A percentile compares a stretch with the other conserved stretches of the same genome.
phyloP scores from a whole-genome alignment of 2,113 vertebrate species.

The Myxocyprinus asiaticus region DNA sequence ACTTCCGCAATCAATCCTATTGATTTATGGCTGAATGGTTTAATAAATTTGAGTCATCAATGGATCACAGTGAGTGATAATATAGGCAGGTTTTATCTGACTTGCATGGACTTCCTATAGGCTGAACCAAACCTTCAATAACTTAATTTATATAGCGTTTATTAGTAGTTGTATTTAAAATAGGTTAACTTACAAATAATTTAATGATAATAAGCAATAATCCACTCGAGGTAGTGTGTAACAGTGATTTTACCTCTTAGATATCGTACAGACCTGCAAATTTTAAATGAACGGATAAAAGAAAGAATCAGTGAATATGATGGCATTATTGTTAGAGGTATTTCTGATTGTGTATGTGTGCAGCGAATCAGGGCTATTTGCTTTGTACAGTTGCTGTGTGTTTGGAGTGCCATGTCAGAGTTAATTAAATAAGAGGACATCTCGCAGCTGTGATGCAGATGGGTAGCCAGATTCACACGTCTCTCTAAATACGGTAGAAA shows the following conservation, averaged over 20 bases:
- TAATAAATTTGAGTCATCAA: slow-evolving; percentile 19
- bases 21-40: slow-evolving; percentile 31
- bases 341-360: slow-evolving; percentile 18
- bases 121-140: too few relatives aligned
- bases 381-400: neutral
- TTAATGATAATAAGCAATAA: too few relatives aligned
- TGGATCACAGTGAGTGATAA: slow-evolving; percentile 9
- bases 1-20: slow-evolving; percentile 42
- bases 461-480: slow-evolving; percentile 21
- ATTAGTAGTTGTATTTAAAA: too few relatives aligned
- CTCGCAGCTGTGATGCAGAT: slow-evolving; percentile 43
- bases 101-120: too few relatives aligned
- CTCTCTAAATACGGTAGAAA: slow-evolving; percentile 2
- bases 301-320: neutral
- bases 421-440: slow-evolving; percentile 28
- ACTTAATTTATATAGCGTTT: too few relatives aligned
- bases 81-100: neutral
- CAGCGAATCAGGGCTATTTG: neutral
- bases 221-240: too few relatives aligned
- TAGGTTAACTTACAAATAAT: too few relatives aligned
- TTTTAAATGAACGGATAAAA: neutral
- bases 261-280: too few relatives aligned
- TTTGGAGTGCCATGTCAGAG: slow-evolving; percentile 25
- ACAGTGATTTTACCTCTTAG: too few relatives aligned
- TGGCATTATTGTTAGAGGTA: neutral